A percentile compares a stretch with the other conserved stretches of the same genome.
phyloP scores from a whole-genome alignment of 92 coral and sea anemone species.

The Blastomussa wellsi region DNA sequence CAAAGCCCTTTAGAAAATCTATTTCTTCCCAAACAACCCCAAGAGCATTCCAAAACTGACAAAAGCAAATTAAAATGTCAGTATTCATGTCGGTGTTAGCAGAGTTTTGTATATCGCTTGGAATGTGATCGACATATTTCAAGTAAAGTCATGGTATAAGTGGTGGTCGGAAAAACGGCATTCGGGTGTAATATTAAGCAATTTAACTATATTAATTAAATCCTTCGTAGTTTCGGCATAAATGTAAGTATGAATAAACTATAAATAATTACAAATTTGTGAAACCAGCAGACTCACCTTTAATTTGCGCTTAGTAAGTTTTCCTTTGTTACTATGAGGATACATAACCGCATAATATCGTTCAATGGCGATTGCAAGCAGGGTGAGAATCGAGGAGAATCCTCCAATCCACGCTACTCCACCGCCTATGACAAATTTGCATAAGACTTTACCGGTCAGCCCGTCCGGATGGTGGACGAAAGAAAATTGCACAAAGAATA shows the following conservation, averaged over 20 bases:
- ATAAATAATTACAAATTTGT: background rate
- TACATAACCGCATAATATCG: slow-evolving; percentile 1
- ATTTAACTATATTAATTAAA: too few species aligned
- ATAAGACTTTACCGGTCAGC: background rate
- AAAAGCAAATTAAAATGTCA: too few species aligned
- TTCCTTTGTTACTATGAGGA: background rate
- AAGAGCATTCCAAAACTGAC: too few species aligned
- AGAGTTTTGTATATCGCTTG: too few species aligned
- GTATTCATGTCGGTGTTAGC: too few species aligned
- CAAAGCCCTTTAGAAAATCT: too few species aligned
- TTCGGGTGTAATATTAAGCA: too few species aligned
- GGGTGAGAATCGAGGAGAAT: background rate
- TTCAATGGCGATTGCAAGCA: background rate
- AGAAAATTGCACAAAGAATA: background rate
- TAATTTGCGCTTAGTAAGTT: background rate
- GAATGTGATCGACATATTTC: too few species aligned
- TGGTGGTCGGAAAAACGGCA: too few species aligned
- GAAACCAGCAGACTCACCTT: background rate
- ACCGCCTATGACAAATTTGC: background rate
- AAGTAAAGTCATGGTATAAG: too few species aligned
- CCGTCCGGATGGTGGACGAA: background rate
- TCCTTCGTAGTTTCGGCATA: too few species aligned
- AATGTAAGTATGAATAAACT: background rate
- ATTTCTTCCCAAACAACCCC: too few species aligned
- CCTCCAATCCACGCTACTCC: background rate